Conservation (phyloP, 2,113 vertebrate species). For the Burhinus bistriatus region DNA sequence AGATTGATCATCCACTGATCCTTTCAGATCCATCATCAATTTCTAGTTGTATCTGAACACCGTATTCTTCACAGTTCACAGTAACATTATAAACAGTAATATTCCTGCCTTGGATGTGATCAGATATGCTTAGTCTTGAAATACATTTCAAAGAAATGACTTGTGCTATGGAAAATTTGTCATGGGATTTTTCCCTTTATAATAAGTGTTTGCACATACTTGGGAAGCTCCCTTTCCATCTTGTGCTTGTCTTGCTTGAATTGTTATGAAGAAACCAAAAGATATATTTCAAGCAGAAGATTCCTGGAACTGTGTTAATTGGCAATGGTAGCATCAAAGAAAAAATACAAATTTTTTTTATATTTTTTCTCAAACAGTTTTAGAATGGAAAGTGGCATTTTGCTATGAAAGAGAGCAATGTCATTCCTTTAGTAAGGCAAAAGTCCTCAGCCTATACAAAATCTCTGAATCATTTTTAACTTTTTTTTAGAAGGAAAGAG, state of each 20-base stretch:
- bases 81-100: background rate
- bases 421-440: background rate
- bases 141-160: background rate
- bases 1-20: background rate
- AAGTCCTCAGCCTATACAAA: background rate
- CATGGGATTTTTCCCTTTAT: background rate
- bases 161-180: constrained; percentile 9
- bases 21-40: background rate
- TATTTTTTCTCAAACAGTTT: background rate
- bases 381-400: background rate
- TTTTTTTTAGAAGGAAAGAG: background rate
- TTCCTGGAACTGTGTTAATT: background rate
- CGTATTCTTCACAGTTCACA: background rate
- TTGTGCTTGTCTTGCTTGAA: background rate
- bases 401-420: background rate
- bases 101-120: background rate
- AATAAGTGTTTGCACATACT: background rate
- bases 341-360: background rate
- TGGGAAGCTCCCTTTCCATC: background rate
- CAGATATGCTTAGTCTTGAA: background rate
- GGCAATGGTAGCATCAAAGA: background rate
- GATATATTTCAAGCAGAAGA: background rate
- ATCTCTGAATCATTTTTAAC: background rate
- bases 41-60: background rate
- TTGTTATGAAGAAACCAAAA: background rate